A percentile compares a stretch with the other conserved stretches of the same genome.
Evolutionary conservation across 2,888 invertebrate genomes (phyloP).

Genomic region (Mechanitis messenoides): DNA sequence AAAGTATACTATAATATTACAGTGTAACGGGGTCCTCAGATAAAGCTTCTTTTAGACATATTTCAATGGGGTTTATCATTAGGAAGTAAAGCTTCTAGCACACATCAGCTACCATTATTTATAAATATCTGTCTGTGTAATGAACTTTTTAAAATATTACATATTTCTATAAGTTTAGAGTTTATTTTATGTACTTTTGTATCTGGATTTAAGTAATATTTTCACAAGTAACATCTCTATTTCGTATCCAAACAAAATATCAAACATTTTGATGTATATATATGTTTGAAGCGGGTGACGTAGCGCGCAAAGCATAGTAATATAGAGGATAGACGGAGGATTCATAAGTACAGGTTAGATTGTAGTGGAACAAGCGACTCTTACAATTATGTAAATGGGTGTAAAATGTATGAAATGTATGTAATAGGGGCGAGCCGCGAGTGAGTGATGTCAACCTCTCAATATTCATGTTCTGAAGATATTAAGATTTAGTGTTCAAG

Average conservation of each 20-base stretch:
- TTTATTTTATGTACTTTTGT: too few species aligned
- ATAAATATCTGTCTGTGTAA: not conserved
- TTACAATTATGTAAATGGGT: conserved; percentile 50
- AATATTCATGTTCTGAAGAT: conserved; percentile 39
- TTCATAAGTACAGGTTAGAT: not conserved
- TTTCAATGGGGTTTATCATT: not conserved
- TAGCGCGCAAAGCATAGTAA: not conserved
- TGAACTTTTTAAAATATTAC: too few species aligned
- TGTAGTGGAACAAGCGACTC: conserved; percentile 36
- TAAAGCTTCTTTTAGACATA: not conserved
- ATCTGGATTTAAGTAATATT: too few species aligned
- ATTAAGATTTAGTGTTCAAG: conserved; percentile 11
- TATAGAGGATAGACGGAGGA: not conserved
- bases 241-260: too few species aligned
- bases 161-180: too few species aligned
- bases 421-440: conserved; percentile 41
- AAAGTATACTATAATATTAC: too few species aligned
- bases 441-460: conserved; percentile 35
- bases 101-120: not conserved
- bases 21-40: not conserved
- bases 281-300: too few species aligned
- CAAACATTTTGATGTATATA: too few species aligned
- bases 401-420: conserved; percentile 46
- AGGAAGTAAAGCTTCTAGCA: not conserved
- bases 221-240: too few species aligned